Conservation (phyloP, 2,888 invertebrate genomes). For the Acanthococcus lagerstroemiae region DNA sequence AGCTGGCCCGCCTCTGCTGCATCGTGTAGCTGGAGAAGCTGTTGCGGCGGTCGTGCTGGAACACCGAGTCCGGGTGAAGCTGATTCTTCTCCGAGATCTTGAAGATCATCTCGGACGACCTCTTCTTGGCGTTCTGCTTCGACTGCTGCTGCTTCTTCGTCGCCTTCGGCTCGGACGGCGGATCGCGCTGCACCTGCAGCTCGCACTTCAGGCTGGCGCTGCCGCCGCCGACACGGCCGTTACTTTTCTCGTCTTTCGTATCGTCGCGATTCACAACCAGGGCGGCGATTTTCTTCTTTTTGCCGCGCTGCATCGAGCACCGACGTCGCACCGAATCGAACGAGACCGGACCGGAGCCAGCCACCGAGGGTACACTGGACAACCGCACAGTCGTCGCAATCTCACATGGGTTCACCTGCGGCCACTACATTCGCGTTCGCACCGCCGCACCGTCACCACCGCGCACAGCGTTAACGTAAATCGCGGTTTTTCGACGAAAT, state of each 20-base stretch:
- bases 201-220: neutral
- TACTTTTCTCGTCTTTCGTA: neutral
- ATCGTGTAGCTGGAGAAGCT: neutral
- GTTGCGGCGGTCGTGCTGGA: neutral
- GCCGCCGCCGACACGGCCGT: neutral
- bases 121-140: no score
- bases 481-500: no score
- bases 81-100: neutral
- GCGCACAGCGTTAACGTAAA: no score
- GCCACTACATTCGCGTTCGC: no score
- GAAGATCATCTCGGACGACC: neutral
- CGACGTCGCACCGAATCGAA: neutral
- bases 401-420: no score
- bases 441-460: no score
- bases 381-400: no score
- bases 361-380: neutral
- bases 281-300: neutral
- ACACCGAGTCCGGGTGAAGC: neutral
- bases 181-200: neutral
- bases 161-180: neutral
- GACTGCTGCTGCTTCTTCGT: neutral
- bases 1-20: neutral
- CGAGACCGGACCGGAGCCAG: neutral
- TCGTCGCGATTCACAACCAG: neutral
- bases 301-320: neutral